Evolutionary conservation across 2,888 invertebrate species (phyloP).

Genomic region (Steromphala cineraria): DNA sequence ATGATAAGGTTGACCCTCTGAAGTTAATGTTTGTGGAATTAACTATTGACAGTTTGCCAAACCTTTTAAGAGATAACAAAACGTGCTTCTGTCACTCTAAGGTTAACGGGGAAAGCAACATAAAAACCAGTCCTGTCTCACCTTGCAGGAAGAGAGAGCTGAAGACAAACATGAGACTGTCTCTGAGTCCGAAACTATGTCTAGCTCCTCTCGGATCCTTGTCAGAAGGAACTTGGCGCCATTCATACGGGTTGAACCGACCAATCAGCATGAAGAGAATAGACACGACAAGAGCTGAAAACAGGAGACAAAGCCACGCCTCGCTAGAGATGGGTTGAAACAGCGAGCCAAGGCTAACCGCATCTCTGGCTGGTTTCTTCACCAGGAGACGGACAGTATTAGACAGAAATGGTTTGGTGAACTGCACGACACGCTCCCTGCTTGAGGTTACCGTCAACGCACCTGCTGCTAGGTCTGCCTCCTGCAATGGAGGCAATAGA

Average conservation of each 20-base stretch:
- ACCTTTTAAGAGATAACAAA: too few relatives aligned
- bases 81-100: too few relatives aligned
- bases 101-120: too few relatives aligned
- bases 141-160: constrained; percentile 46
- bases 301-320: constrained; percentile 37
- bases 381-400: constrained; percentile 35
- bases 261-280: constrained; percentile 34
- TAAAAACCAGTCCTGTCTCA: constrained; percentile 20
- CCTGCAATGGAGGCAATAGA: too few relatives aligned
- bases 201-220: constrained; percentile 33
- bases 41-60: too few relatives aligned
- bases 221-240: constrained; percentile 35
- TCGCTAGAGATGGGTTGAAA: constrained; percentile 37
- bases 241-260: constrained; percentile 43
- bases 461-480: constrained; percentile 17
- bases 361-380: constrained; percentile 25
- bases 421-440: constrained; percentile 28
- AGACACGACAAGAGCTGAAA: constrained; percentile 33
- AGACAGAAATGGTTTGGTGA: constrained; percentile 33
- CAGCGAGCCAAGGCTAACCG: constrained; percentile 30
- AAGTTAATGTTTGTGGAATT: too few relatives aligned
- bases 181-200: constrained; percentile 40
- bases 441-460: background rate
- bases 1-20: too few relatives aligned
- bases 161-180: constrained; percentile 43